These are phyloP conservation scores for Boloria selene DNA, from an alignment of 2,888 invertebrate species.

Conservation along the genomic window DNA sequence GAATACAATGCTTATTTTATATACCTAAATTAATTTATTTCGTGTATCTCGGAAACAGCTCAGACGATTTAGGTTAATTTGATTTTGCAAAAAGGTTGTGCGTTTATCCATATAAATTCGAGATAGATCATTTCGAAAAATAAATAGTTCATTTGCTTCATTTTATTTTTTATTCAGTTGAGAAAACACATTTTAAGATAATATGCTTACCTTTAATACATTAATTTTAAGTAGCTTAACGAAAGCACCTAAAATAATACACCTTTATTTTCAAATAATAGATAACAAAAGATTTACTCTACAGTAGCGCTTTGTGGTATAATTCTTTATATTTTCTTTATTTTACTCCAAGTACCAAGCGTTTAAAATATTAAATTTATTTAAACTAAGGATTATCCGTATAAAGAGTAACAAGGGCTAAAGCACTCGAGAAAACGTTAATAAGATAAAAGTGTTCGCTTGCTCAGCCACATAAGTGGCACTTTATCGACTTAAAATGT, in stretches of 20 bases:
- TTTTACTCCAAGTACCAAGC: neutral
- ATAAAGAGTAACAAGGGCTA: slow-evolving; percentile 31
- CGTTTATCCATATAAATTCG: too few species aligned
- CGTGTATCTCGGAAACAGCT: too few species aligned
- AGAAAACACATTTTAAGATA: too few species aligned
- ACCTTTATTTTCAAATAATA: slow-evolving; percentile 1
- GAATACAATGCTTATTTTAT: too few species aligned
- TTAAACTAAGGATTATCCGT: slow-evolving; percentile 29
- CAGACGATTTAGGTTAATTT: too few species aligned
- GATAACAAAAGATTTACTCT: slow-evolving; percentile 10
- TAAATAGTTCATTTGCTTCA: too few species aligned
- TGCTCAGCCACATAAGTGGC: slow-evolving; percentile 31
- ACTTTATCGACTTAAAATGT: slow-evolving; percentile 30
- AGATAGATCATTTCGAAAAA: too few species aligned
- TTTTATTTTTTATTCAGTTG: too few species aligned
- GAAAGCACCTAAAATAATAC: neutral
- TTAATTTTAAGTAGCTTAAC: neutral
- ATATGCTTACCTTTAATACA: too few species aligned
- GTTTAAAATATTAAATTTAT: slow-evolving; percentile 1
- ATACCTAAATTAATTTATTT: too few species aligned
- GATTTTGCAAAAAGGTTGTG: too few species aligned
- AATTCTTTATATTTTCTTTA: slow-evolving; percentile 4
- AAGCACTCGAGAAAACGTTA: slow-evolving; percentile 32
- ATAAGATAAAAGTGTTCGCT: slow-evolving; percentile 38
- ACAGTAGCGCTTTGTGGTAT: neutral